Conservation (phyloP, 2,797 vertebrate genomes). For the Urophycis tenuis region DNA sequence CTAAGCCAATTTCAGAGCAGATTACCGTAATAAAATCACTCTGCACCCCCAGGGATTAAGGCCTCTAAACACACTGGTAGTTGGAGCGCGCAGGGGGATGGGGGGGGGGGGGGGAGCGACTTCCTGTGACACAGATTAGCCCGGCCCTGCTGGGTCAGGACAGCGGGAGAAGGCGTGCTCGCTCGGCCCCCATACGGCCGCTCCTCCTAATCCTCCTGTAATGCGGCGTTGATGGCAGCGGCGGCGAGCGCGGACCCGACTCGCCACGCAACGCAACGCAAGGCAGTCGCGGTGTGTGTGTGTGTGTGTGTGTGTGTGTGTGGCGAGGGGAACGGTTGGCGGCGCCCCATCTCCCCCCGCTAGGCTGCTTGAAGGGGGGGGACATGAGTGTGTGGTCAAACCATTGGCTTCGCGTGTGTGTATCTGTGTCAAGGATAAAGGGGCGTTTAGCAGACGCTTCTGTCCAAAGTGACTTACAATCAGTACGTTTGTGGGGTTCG, state of each 20-base stretch:
- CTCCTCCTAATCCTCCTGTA: slow-evolving; percentile 10
- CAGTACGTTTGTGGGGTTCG: too few species aligned
- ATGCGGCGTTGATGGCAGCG: slow-evolving; percentile 7
- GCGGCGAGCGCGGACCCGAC: background rate
- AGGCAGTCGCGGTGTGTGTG: background rate
- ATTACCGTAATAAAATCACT: slow-evolving; percentile 66
- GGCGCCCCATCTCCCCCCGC: too few species aligned
- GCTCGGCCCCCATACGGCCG: background rate
- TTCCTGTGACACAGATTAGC: background rate
- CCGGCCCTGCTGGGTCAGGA: background rate
- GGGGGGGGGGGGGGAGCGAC: background rate
- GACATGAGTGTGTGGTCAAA: too few species aligned
- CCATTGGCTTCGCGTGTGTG: too few species aligned
- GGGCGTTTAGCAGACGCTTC: too few species aligned
- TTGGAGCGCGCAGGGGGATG: slow-evolving; percentile 5
- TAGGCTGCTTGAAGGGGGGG: too few species aligned
- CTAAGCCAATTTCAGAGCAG: slow-evolving; percentile 60
- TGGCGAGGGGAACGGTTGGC: too few species aligned
- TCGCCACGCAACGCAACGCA: background rate
- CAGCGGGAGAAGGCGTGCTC: background rate
- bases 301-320: too few species aligned
- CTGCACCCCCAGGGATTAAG: slow-evolving; percentile 43
- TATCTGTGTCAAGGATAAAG: too few species aligned
- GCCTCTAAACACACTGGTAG: slow-evolving; percentile 50
- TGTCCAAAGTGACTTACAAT: too few species aligned